Evolutionary conservation across 2,797 vertebrate genomes (phyloP), one percentile per base, ranked within the genome.

Genomic region (Sebastes hubbsi): DNA sequence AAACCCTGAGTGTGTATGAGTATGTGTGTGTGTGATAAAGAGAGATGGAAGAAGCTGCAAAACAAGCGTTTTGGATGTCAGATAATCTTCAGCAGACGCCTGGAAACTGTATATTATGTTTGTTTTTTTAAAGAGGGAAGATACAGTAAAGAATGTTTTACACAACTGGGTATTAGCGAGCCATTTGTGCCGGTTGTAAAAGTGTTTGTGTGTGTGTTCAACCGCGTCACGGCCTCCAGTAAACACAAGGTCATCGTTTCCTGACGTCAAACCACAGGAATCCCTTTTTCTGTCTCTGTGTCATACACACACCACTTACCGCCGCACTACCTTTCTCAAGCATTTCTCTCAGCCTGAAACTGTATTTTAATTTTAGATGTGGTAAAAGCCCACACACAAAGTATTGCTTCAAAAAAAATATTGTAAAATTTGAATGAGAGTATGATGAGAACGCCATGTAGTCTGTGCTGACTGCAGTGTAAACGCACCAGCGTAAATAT

Each of bases 21-120:
- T 29, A 6, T 36, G 46, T 46, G 49, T 42, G 64, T 25, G 66
- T 52, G 61, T 32, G 67, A 8, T 36, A 14, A 16, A 32, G 42
- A 46, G 61, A 65, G 66, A 77, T 68, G 36, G 82, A 78, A 77
- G 62, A 77, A 65, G 70, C 78, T 75, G 38, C 56, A 74, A 74
- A 84, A 85, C 78, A 85, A 81, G 67, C 46, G 32, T 81, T 71
- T 73, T 73, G 80, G 77, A 83, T 78, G 77, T 87, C 73, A 54
- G 79, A 83, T 88, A 86, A 88, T 86, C 77, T 81, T 64, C 72
- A 56, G 56, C 59, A 84, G 82, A 78, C 1, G 54, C 62, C 73
- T 81, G 29, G 32, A 77, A 74, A 60, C 60, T 29, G 16, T 20
- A 36, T 54, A 27, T 36, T 34, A 32, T 61, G 58, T 49, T 13